Evolutionary conservation across 2,888 invertebrate genomes (phyloP).

Genomic region (Clusia tigrina): DNA sequence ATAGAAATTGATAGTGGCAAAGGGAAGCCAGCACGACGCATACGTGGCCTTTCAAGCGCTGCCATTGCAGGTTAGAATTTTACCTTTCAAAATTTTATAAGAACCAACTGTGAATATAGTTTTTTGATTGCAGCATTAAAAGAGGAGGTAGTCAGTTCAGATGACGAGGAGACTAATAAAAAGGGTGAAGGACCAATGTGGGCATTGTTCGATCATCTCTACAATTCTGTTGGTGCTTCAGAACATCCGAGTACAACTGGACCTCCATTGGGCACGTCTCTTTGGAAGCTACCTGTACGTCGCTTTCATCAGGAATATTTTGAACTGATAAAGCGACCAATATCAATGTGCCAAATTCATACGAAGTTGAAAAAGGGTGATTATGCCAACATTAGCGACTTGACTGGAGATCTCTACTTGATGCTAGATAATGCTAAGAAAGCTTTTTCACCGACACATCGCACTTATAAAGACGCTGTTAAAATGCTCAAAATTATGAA

Average conservation of each 20-base stretch:
- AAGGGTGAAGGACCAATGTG: constrained; percentile 82
- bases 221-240: constrained; percentile 69
- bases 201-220: constrained; percentile 87
- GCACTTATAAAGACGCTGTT: constrained; percentile 84
- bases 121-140: constrained; percentile 61
- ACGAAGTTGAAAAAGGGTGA: constrained; percentile 82
- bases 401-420: constrained; percentile 92
- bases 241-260: constrained; percentile 69
- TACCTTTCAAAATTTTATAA: not conserved
- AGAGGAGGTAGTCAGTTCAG: constrained; percentile 71
- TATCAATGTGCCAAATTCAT: constrained; percentile 91
- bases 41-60: constrained; percentile 50
- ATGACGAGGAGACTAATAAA: constrained; percentile 69
- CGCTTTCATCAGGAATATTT: constrained; percentile 97
- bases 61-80: constrained; percentile 47
- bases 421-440: constrained; percentile 97
- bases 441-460: constrained; percentile 83
- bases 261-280: constrained; percentile 87
- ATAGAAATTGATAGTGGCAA: constrained; percentile 77
- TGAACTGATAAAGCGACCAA: constrained; percentile 93
- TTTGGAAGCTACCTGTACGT: constrained; percentile 90
- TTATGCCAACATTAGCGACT: constrained; percentile 85
- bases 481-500: constrained; percentile 86
- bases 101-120: not conserved
- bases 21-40: constrained; percentile 65